Conservation (phyloP, 2,888 invertebrate species). For the Epirrhoe tristata region DNA sequence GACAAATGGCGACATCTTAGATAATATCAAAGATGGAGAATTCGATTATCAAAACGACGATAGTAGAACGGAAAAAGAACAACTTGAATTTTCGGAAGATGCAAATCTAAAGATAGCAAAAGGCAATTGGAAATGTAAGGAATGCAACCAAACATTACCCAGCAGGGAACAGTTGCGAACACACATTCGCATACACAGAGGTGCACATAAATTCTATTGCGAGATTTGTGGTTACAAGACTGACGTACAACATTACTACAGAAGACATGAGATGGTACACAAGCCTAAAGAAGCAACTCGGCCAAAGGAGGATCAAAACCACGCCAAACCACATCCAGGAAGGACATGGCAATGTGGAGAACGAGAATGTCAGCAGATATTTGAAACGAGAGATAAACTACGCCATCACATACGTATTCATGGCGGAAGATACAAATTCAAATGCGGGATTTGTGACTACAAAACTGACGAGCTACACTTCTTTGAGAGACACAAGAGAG, state of each 20-base stretch:
- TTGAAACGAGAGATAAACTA: not conserved
- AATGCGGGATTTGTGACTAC: not conserved
- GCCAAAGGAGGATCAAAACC: not conserved
- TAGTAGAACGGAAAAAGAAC: not conserved
- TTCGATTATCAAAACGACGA: not conserved
- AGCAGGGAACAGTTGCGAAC: not conserved
- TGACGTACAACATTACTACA: not conserved
- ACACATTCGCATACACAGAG: not conserved
- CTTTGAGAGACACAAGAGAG: not conserved
- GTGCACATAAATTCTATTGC: not conserved
- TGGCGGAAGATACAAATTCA: not conserved
- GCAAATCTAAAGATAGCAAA: not conserved
- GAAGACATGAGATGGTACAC: not conserved
- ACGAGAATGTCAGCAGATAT: not conserved
- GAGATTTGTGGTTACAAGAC: not conserved
- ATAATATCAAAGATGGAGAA: not conserved
- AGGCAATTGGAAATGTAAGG: not conserved
- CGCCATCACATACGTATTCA: not conserved
- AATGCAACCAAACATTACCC: not conserved
- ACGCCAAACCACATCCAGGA: not conserved
- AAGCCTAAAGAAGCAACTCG: not conserved
- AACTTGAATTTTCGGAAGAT: not conserved
- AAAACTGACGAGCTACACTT: not conserved
- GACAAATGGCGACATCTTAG: not conserved
- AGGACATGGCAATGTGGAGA: not conserved